Conservation (phyloP, 2,888 invertebrate genomes). For the Furcula furcula region DNA sequence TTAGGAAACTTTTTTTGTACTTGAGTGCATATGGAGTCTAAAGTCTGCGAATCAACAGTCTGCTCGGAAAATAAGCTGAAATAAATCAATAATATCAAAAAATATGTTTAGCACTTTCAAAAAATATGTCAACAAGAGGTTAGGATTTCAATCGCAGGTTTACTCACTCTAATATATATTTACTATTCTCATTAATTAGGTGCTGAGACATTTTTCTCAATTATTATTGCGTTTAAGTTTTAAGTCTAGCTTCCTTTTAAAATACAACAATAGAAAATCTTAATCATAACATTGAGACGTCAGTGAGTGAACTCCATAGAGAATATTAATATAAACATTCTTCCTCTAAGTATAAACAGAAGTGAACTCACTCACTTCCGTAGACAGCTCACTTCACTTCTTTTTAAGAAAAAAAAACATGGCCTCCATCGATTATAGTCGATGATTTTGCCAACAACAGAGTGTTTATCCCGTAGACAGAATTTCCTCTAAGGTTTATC, state of each 20-base stretch:
- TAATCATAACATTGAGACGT: conserved; percentile 20
- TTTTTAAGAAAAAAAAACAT: no score
- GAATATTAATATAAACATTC: no score
- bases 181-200: conserved; percentile 70
- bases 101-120: conserved; percentile 7
- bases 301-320: no score
- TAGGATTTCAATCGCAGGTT: conserved; percentile 15
- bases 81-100: conserved; percentile 28
- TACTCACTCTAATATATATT: conserved; percentile 76
- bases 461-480: no score
- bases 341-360: no score
- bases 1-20: conserved; percentile 90
- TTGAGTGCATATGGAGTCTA: conserved; percentile 89
- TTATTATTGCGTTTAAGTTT: no score
- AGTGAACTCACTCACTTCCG: no score
- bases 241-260: no score
- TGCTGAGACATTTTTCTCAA: conserved; percentile 61
- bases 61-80: conserved; percentile 87
- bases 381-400: no score
- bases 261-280: conserved; percentile 4
- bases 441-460: no score
- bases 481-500: no score
- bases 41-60: conserved; percentile 86
- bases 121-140: conserved; percentile 23
- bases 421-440: no score